Evolutionary conservation across 2,888 invertebrate species (phyloP).

Genomic region (Gymnocheta viridis): DNA sequence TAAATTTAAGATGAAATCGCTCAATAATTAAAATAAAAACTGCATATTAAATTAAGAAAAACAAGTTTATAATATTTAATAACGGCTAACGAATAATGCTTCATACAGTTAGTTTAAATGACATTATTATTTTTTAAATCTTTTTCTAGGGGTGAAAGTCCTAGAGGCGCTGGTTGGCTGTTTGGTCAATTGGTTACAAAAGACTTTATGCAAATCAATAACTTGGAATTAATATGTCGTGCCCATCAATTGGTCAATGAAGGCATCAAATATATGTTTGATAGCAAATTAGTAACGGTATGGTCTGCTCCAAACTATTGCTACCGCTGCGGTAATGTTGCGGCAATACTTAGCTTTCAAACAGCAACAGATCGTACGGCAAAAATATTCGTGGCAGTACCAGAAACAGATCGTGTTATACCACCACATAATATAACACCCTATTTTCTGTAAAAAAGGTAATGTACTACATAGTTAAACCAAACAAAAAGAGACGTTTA

Average conservation of each 20-base stretch:
- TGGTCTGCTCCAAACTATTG: conserved; percentile 99
- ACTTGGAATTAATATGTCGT: conserved; percentile 95
- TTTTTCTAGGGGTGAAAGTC: conserved; percentile 89
- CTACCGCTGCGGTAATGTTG: conserved; percentile 99
- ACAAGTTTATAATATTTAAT: too few relatives aligned
- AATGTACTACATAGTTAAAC: neutral
- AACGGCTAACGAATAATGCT: too few relatives aligned
- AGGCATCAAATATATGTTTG: conserved; percentile 99
- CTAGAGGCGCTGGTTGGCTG: conserved; percentile 98
- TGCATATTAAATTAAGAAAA: too few relatives aligned
- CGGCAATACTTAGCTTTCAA: conserved; percentile 96
- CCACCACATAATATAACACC: conserved; percentile 96
- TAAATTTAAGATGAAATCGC: too few relatives aligned
- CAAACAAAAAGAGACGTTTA: conserved; percentile 45
- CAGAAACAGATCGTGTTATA: conserved; percentile 95
- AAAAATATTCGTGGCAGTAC: conserved; percentile 97
- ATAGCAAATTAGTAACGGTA: conserved; percentile 97
- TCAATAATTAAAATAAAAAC: too few relatives aligned
- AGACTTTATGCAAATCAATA: conserved; percentile 96
- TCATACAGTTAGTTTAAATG: neutral
- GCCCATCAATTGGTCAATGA: conserved; percentile 99
- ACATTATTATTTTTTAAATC: neutral
- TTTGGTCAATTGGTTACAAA: conserved; percentile 97
- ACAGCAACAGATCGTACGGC: conserved; percentile 89
- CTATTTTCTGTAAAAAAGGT: conserved; percentile 90